Base-by-base conservation (phyloP, 2,113 vertebrate genomes). In the Bombycilla garrulus region DNA sequence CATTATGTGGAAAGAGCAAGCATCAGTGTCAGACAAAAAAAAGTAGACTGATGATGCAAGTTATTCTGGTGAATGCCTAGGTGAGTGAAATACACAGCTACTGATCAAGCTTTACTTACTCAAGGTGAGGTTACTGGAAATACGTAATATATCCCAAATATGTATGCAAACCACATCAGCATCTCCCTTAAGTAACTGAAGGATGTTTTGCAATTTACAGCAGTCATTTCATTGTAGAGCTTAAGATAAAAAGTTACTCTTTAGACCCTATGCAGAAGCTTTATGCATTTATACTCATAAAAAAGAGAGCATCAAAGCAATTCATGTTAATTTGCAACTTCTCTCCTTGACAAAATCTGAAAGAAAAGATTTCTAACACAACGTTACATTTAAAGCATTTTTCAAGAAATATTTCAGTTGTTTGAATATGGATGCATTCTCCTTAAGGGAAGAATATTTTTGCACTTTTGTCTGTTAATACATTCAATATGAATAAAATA, bases 401-500 rank as follows among this genome's bases (percentile, higher is more conserved):
- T 67, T 84, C 58, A 93, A 69, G 29, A 96, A 97, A 66, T 90
- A 89, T 80, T 97, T 95, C 67, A 95, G 72, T 25, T 97, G 84
- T 92, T 97, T 97, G 82, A 86, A 93, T 88, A 95, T 76, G 92
- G 92, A 97, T 69, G 94, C 93, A 97, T 95, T 96, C 95, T 97
- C 97, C 97, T 92, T 83, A 88, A 84, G 89, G 83, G 96, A 98
- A 98, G 97, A 98, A 93, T 97, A 96, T 70, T 96, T 97, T 97
- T 97, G 94, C 97, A 97, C 93, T 88, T 80, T 97, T 80, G 93
- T 94, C 90, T 97, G 81, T 97, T 98, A 98, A 97, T 97, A 98
- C 97, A 98, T 98, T 98, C 97, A 98, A 98, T 98, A 98, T 98
- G 97, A 98, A 98, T 98, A 97, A 97, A 91, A 97, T 21, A 97